Evolutionary conservation across 2,888 invertebrate genomes (phyloP), one percentile per base, ranked within the genome.

Genomic region (Drosophila colorata): DNA sequence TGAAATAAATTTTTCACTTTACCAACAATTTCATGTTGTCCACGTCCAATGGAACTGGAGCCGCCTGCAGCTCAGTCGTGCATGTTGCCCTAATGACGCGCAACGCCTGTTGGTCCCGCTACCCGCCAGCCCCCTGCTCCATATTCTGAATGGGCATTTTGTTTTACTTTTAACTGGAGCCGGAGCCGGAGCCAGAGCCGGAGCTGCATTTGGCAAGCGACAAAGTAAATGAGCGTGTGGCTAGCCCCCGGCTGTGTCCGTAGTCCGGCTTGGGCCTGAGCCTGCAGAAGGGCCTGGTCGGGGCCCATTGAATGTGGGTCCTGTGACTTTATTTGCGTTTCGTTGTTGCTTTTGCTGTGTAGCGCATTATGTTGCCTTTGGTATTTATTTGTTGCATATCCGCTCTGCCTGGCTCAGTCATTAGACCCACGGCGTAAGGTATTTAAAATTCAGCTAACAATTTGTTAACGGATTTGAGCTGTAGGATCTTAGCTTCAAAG

Each of bases 1-100:
- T 66, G 58, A 87, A 79, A 89, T 85, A 89, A 78, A 85, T 78
- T 85, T 87, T 81, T 85, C 82, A 84, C 82, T 87, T 85, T 77
- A 67, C 79, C 28, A 28, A 28, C 28, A 28, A 28, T 28, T 28
- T 28, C 28, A 9, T 28, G 28, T 28, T 9, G 63, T 56, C 58
- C 69, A 67, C 71, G 53, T 70, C 41, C 74, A 13, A 53, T 41
- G 31, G 18, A 20, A 23, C 49, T 13, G 14, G 33, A 28, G n/a
- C 11, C 23, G 61, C 57, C 63, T 80, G 67, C 80, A 69, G 60
- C 58, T 67, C 76, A 68, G 66, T 66, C 70, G 68, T 88, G 87
- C 87, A 79, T 82, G 76, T 71, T 66, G 80, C 52, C 86, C 70
- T 86, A 83, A 83, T 83, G 83, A 88, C 84, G 77, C 74, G 83